Conservation (phyloP, 2,113 vertebrate genomes). For the Heliornis fulica region DNA sequence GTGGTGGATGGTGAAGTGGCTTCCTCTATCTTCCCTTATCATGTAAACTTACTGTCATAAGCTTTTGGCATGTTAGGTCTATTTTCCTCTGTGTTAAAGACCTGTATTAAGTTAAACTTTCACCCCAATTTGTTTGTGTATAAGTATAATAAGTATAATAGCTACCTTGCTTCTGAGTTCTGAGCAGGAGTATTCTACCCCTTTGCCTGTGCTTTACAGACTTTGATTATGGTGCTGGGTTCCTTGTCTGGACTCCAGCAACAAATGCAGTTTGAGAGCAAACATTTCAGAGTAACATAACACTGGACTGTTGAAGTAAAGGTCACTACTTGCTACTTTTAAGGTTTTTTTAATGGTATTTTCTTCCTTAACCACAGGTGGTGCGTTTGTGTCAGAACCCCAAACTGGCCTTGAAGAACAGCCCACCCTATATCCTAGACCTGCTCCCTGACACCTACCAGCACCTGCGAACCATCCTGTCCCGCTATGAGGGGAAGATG, state of each 20-base stretch:
- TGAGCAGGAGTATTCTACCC: background rate
- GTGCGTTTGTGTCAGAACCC: slow-evolving; percentile 97
- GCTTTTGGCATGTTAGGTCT: background rate
- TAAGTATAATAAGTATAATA: background rate
- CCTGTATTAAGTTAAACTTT: background rate
- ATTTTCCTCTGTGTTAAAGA: background rate
- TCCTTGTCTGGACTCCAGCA: background rate
- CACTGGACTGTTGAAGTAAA: fast-evolving
- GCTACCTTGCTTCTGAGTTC: background rate
- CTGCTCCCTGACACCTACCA: slow-evolving; percentile 97
- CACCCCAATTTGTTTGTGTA: background rate
- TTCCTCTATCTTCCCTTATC: background rate
- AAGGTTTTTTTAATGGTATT: background rate
- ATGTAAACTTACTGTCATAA: background rate
- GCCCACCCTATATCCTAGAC: slow-evolving; percentile 97
- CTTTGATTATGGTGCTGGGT: background rate
- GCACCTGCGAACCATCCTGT: slow-evolving; percentile 92
- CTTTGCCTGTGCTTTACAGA: background rate
- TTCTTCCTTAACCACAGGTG: slow-evolving; percentile 77
- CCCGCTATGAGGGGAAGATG: slow-evolving; percentile 98
- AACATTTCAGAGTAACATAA: fast-evolving
- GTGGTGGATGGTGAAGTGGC: background rate
- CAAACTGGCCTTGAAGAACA: slow-evolving; percentile 96
- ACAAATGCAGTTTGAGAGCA: fast-evolving
- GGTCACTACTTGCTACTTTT: fast-evolving